Evolutionary conservation across 2,797 vertebrate genomes (phyloP).

Genomic region (Gallinago stenura): DNA sequence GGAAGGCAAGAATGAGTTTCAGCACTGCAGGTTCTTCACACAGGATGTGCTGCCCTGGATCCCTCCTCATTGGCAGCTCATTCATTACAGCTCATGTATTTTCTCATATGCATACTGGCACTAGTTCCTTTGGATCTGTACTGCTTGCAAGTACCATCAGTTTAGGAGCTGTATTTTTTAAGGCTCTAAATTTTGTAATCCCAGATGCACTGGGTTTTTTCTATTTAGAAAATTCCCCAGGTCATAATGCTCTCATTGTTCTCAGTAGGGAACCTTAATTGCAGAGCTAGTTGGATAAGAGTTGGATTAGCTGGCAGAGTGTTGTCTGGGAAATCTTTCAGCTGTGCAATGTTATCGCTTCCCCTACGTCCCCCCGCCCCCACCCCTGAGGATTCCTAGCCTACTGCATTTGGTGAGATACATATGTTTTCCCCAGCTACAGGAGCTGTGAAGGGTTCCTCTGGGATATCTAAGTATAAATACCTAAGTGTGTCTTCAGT

Average conservation of each 20-base stretch:
- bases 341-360: slow-evolving; percentile 53
- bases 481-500: slow-evolving; percentile 65
- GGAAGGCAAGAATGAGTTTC: not conserved
- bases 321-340: slow-evolving; percentile 65
- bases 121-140: not conserved
- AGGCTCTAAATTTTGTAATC: slow-evolving; percentile 3
- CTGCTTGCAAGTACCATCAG: not conserved
- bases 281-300: slow-evolving; percentile 41
- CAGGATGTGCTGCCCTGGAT: not conserved
- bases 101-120: not conserved
- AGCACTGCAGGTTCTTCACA: not conserved
- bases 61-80: not conserved
- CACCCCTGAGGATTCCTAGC: slow-evolving; percentile 51
- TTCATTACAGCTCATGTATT: not conserved
- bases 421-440: slow-evolving; percentile 68
- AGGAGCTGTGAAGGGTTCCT: slow-evolving; percentile 68
- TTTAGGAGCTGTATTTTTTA: not conserved
- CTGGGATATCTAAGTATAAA: slow-evolving; percentile 70
- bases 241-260: slow-evolving; percentile 25
- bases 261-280: slow-evolving; percentile 38
- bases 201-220: not conserved
- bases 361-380: not conserved
- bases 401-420: slow-evolving; percentile 61
- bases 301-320: slow-evolving; percentile 51
- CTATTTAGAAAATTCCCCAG: not conserved